Percentiles rank a stretch among this genome's conserved stretches.
These are phyloP conservation scores for Cerastis rubricosa DNA, from an alignment of 2,888 invertebrate genomes.

Conservation along the genomic window DNA sequence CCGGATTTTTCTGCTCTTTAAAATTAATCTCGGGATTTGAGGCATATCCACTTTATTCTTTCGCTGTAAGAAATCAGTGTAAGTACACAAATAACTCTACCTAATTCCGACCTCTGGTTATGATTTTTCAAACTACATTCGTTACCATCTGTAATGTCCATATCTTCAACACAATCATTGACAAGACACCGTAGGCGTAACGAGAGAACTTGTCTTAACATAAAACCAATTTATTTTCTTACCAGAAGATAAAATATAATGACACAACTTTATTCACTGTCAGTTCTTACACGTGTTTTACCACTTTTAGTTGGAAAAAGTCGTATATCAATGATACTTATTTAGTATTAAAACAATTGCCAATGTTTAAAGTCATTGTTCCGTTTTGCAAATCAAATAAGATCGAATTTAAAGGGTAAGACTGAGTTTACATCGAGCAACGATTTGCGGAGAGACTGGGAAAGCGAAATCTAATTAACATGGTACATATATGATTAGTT, in stretches of 20 bases:
- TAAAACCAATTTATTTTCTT: slow-evolving; percentile 30
- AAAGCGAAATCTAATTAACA: neutral
- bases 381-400: slow-evolving; percentile 27
- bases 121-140: neutral
- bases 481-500: too few relatives aligned
- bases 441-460: neutral
- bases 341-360: slow-evolving; percentile 19
- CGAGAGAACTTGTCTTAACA: slow-evolving; percentile 22
- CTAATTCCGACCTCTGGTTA: too few relatives aligned
- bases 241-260: slow-evolving; percentile 40
- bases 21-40: too few relatives aligned
- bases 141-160: neutral
- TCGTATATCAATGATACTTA: slow-evolving; percentile 15
- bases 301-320: neutral
- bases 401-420: slow-evolving; percentile 16
- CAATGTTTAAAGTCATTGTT: slow-evolving; percentile 26
- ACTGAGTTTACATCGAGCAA: neutral
- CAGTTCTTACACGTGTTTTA: slow-evolving; percentile 11
- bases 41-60: too few relatives aligned
- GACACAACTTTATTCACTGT: slow-evolving; percentile 14
- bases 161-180: slow-evolving; percentile 26
- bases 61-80: too few relatives aligned
- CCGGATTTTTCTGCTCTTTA: too few relatives aligned
- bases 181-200: slow-evolving; percentile 28
- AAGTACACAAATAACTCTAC: too few relatives aligned